Base-by-base conservation (phyloP, 1,140 invertebrate species). In the Triops longicaudatus region DNA sequence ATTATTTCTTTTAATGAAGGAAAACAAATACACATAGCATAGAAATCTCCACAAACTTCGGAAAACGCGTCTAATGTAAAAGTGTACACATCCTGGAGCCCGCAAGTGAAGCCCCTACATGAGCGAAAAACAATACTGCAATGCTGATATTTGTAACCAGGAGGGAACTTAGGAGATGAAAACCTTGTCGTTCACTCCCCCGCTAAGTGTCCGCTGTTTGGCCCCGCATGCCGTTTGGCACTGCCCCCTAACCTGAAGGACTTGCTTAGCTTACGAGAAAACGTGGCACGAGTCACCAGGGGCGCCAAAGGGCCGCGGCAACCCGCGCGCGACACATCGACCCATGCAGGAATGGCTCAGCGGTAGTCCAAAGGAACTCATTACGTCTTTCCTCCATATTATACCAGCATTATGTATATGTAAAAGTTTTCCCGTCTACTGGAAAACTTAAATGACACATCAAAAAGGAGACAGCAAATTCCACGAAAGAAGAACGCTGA, bases 301-400 rank as follows among this genome's bases (percentile, higher is more conserved):
- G 50, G 50, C 17, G 50, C 50, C 22, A n/a, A 63, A 63, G 17
- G 50, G 50, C 17, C 50, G 3, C 50, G 14, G 50, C 17, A 17
- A 63, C 50, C 50, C 14, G 50, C 50, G 50, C 50, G 50, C 31
- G 31, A 37, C 31, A 63, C 50, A 63, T 63, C 50, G 50, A 63
- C 50, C 50, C 50, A 63, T 63, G 50, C 50, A 63, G 50, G 50
- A 63, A 63, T 63, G 50, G 50, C 50, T 63, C 50, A 63, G 50
- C 50, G 50, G 50, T 63, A 12, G 50, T 63, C 50, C 50, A 10
- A 37, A 37, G 17, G 50, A 63, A 63, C 50, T 63, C 50, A 63
- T 63, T 63, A 63, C 6, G 50, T 63, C 50, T 63, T 63, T 7
- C 31, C 50, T 63, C 50, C 50, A 63, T 22, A 63, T 63, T 63